Evolutionary conservation across 1,140 invertebrate species (phyloP).

Genomic region (Neoseiulus cucumeris): DNA sequence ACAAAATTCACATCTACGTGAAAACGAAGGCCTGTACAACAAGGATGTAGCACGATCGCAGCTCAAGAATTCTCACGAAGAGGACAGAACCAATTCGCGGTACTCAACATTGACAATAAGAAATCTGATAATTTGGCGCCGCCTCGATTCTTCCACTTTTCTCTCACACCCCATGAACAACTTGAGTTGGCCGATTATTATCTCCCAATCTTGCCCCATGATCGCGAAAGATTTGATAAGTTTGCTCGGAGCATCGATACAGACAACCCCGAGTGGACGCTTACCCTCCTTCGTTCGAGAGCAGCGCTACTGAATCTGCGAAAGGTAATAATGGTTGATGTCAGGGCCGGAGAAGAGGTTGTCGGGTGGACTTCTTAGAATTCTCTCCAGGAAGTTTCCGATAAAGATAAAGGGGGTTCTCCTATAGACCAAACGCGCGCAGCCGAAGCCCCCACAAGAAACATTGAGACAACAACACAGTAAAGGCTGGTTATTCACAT

Average conservation of each 20-base stretch:
- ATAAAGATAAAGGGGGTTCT: too few species aligned
- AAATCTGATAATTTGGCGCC: too few species aligned
- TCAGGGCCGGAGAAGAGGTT: not conserved
- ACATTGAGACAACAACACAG: not conserved
- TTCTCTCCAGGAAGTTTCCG: too few species aligned
- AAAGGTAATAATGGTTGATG: not conserved
- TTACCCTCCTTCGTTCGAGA: conserved; percentile 9
- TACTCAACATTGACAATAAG: too few species aligned
- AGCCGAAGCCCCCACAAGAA: not conserved
- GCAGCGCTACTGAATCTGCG: conserved; percentile 6
- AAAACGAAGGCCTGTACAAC: too few species aligned
- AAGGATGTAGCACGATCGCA: too few species aligned
- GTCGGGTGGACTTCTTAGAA: not conserved
- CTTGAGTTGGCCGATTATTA: too few species aligned
- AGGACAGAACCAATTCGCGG: too few species aligned
- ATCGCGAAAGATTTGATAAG: not conserved
- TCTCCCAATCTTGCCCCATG: not conserved
- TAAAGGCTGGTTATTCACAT: too few species aligned
- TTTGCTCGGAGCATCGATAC: not conserved
- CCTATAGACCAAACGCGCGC: not conserved
- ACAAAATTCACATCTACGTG: too few species aligned
- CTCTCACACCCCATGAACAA: too few species aligned
- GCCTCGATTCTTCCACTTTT: not conserved
- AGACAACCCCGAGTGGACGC: not conserved
- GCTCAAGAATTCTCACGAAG: too few species aligned